Evolutionary conservation across 2,888 invertebrate species (phyloP).

Genomic region (Eupithecia tripunctaria): DNA sequence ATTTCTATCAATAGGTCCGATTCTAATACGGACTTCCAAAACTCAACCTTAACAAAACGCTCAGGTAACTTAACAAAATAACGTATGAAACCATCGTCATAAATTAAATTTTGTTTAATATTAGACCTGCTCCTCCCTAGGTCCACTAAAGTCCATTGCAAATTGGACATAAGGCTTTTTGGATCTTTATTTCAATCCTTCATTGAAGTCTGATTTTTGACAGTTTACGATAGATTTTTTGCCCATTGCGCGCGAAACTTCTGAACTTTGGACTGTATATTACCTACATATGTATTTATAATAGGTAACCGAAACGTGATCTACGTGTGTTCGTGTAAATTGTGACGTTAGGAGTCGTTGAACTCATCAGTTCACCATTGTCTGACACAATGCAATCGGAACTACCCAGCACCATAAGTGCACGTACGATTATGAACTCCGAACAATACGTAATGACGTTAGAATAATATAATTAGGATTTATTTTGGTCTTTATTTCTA

Average conservation of each 20-base stretch:
- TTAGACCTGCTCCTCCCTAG: too few species aligned
- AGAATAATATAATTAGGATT: not conserved
- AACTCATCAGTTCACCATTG: constrained; percentile 46
- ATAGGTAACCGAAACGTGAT: not conserved
- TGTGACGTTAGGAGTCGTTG: constrained; percentile 41
- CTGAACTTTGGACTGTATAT: not conserved
- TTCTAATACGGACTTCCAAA: not conserved
- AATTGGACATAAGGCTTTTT: too few species aligned
- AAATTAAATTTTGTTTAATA: not conserved
- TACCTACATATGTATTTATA: not conserved
- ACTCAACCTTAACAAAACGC: not conserved
- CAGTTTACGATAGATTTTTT: not conserved
- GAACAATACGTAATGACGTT: not conserved
- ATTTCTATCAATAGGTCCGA: not conserved
- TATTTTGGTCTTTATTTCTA: not conserved
- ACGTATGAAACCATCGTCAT: not conserved
- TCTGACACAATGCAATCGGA: constrained; percentile 40
- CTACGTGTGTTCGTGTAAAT: constrained; percentile 1
- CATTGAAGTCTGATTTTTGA: not conserved
- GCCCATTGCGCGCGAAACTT: not conserved
- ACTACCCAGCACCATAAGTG: constrained; percentile 8
- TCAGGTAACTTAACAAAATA: not conserved
- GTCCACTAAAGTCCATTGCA: too few species aligned
- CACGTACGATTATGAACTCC: not conserved
- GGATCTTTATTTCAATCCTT: too few species aligned